A percentile compares a stretch with the other conserved stretches of the same genome.
Conservation (phyloP, 2,888 invertebrate species). For the Nomada goodeniana region DNA sequence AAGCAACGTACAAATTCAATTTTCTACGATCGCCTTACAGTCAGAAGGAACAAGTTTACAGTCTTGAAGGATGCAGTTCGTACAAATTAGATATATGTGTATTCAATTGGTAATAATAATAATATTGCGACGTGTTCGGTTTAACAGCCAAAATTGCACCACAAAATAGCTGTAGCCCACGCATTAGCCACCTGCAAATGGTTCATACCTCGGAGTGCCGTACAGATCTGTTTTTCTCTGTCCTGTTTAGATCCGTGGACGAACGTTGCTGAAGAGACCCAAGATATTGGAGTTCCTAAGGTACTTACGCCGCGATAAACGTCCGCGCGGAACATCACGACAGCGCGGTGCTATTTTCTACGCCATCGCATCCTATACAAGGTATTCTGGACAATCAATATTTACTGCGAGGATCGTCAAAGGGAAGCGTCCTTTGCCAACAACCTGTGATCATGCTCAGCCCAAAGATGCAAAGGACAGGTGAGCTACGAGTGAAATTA, state of each 20-base stretch:
- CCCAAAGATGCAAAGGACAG: slow-evolving; percentile 93
- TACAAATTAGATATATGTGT: no score
- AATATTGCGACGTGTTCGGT: no score
- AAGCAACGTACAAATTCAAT: no score
- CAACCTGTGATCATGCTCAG: slow-evolving; percentile 87
- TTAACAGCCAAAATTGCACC: no score
- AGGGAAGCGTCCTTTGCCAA: slow-evolving; percentile 23
- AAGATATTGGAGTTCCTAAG: slow-evolving; percentile 42
- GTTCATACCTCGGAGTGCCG: not conserved
- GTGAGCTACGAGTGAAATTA: slow-evolving; percentile 65
- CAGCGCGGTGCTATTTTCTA: slow-evolving; percentile 47
- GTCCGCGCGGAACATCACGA: slow-evolving; percentile 24
- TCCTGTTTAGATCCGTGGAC: slow-evolving; percentile 18
- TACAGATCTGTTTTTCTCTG: slow-evolving; percentile 1
- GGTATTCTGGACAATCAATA: slow-evolving; percentile 68
- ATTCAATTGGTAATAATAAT: no score
- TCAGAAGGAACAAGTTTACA: no score
- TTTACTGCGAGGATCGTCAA: slow-evolving; percentile 46
- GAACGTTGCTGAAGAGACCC: not conserved
- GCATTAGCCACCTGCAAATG: not conserved
- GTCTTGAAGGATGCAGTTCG: no score
- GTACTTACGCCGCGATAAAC: slow-evolving; percentile 28
- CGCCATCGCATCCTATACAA: slow-evolving; percentile 50
- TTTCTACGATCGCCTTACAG: no score
- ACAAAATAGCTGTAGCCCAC: no score